Percentiles rank a stretch among this genome's conserved stretches.
These are phyloP conservation scores for Stenurella melanura DNA, from an alignment of 2,888 invertebrate genomes.

Conservation along the genomic window DNA sequence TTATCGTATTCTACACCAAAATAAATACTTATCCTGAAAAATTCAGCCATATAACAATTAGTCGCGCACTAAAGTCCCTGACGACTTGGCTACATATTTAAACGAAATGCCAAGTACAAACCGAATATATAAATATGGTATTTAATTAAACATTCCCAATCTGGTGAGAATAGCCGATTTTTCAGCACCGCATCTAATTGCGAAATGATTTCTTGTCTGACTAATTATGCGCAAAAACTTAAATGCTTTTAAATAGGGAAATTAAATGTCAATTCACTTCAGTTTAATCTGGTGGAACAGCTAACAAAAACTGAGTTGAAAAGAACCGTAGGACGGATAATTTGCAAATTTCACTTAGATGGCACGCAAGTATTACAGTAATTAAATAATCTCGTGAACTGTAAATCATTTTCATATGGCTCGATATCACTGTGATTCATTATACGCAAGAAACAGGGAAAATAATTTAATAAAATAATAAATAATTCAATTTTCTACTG, in stretches of 20 bases:
- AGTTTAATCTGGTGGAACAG: slow-evolving; percentile 48
- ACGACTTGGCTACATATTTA: no score
- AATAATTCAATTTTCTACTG: no score
- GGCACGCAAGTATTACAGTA: slow-evolving; percentile 27
- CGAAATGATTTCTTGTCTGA: slow-evolving; percentile 47
- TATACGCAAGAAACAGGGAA: no score
- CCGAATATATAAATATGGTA: no score
- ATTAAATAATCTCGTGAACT: slow-evolving; percentile 9
- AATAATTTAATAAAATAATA: no score
- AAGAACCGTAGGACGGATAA: slow-evolving; percentile 46
- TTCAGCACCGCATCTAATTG: slow-evolving; percentile 37
- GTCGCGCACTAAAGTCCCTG: no score
- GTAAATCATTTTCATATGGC: background rate
- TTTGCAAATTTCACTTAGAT: slow-evolving; percentile 51
- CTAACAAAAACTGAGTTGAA: slow-evolving; percentile 46
- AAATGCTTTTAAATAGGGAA: slow-evolving; percentile 56
- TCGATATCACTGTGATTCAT: background rate
- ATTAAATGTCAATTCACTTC: slow-evolving; percentile 59
- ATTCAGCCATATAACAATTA: no score
- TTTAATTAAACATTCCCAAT: no score
- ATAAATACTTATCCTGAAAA: no score
- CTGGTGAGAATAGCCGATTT: background rate
- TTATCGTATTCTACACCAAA: no score
- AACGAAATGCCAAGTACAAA: no score
- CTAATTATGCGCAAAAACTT: slow-evolving; percentile 56